Evolutionary conservation across 2,888 invertebrate species (phyloP).

Genomic region (Neocrepidodera transversa): DNA sequence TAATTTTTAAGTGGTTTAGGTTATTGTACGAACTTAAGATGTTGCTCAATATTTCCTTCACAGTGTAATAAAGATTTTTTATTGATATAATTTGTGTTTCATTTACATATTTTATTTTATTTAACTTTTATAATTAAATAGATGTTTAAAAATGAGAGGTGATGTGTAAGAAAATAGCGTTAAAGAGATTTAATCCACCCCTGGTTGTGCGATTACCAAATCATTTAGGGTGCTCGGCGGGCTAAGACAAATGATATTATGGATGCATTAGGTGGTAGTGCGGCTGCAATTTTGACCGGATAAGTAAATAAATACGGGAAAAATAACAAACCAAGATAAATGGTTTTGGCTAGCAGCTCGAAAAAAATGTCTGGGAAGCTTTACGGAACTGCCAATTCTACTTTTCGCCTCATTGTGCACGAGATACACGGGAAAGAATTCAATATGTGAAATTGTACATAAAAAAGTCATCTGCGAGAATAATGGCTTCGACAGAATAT

Average conservation of each 20-base stretch:
- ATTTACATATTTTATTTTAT: too few relatives aligned
- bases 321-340: constrained; percentile 59
- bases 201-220: constrained; percentile 33
- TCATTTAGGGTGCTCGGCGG: constrained; percentile 48
- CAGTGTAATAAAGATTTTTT: too few relatives aligned
- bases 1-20: too few relatives aligned
- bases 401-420: constrained; percentile 47
- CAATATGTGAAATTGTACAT: constrained; percentile 46
- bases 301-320: constrained; percentile 55
- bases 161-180: constrained; percentile 5
- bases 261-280: constrained; percentile 55
- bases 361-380: constrained; percentile 53
- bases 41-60: too few relatives aligned
- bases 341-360: constrained; percentile 51
- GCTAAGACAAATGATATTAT: constrained; percentile 57
- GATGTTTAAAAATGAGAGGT: too few relatives aligned
- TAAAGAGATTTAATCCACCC: constrained; percentile 18
- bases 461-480: constrained; percentile 36
- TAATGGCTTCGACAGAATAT: constrained; percentile 25
- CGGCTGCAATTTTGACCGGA: constrained; percentile 53
- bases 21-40: too few relatives aligned
- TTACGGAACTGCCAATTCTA: constrained; percentile 42
- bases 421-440: constrained; percentile 44
- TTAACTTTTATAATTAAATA: too few relatives aligned
- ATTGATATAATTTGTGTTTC: too few relatives aligned